Conservation (phyloP, 2,888 invertebrate genomes). For the Ormyrus nitidulus region DNA sequence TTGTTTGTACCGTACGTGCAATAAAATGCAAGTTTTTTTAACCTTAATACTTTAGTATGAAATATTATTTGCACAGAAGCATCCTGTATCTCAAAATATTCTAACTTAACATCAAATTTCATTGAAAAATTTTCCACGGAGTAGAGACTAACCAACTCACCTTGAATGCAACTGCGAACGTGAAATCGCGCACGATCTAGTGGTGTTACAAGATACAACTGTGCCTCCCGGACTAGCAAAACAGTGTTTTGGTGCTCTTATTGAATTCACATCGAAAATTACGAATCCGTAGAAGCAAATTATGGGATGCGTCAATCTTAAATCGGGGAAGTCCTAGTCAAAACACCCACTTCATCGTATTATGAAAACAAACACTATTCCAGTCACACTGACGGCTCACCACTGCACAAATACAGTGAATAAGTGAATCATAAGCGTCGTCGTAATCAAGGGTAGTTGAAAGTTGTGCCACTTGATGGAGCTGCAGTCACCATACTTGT, state of each 20-base stretch:
- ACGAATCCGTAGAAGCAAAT: background rate
- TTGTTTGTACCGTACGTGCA: too few species aligned
- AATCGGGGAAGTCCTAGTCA: background rate
- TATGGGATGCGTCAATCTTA: background rate
- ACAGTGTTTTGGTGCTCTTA: background rate
- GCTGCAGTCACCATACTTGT: background rate
- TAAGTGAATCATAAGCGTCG: too few species aligned
- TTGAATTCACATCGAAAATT: slow-evolving; percentile 19
- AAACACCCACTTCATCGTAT: slow-evolving; percentile 35
- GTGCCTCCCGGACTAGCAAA: background rate
- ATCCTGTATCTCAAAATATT: too few species aligned
- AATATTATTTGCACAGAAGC: too few species aligned
- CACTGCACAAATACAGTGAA: background rate
- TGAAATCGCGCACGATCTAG: slow-evolving; percentile 20
- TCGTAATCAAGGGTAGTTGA: background rate
- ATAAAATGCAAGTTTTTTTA: too few species aligned
- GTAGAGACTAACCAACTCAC: slow-evolving; percentile 45
- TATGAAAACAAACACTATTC: slow-evolving; percentile 33
- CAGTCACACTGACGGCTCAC: background rate
- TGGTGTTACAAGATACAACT: slow-evolving; percentile 14
- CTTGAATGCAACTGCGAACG: slow-evolving; percentile 25
- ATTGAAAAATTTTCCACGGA: background rate
- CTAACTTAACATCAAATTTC: too few species aligned
- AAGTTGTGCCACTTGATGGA: background rate
- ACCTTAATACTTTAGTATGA: too few species aligned